These are phyloP conservation scores for Acanthopagrus latus DNA, from an alignment of 2,797 vertebrate species.

Conservation along the genomic window DNA sequence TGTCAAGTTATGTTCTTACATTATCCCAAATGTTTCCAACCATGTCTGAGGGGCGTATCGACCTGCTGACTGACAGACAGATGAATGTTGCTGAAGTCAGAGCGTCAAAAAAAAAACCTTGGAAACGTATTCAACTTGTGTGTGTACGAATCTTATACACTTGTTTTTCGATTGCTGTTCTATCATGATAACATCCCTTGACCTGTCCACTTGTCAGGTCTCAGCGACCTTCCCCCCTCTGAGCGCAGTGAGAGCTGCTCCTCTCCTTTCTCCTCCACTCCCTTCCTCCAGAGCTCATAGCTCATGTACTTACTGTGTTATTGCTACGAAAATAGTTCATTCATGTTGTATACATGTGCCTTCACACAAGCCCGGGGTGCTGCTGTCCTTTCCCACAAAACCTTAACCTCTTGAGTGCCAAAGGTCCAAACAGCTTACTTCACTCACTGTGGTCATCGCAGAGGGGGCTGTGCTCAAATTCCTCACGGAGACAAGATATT, in stretches of 20 bases:
- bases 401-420: constrained; percentile 72
- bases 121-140: neutral
- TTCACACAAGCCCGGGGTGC: constrained; percentile 61
- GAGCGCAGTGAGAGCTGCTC: constrained; percentile 24
- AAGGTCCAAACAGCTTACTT: constrained; percentile 65
- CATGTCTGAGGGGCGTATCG: too few relatives aligned
- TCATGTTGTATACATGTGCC: constrained; percentile 62
- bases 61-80: too few relatives aligned
- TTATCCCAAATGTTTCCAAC: too few relatives aligned
- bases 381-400: constrained; percentile 78
- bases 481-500: constrained; percentile 45
- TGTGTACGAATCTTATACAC: neutral
- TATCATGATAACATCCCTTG: neutral
- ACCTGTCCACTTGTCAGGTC: constrained; percentile 25
- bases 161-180: neutral
- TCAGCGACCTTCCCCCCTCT: constrained; percentile 16
- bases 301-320: constrained; percentile 66
- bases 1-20: too few relatives aligned
- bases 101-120: neutral
- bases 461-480: constrained; percentile 28
- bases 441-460: constrained; percentile 42
- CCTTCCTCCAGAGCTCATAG: constrained; percentile 29
- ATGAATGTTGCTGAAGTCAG: too few relatives aligned
- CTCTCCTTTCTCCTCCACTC: constrained; percentile 17
- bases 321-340: constrained; percentile 65